Conservation (phyloP, 2,797 vertebrate species). For the Hippoglossus hippoglossus region DNA sequence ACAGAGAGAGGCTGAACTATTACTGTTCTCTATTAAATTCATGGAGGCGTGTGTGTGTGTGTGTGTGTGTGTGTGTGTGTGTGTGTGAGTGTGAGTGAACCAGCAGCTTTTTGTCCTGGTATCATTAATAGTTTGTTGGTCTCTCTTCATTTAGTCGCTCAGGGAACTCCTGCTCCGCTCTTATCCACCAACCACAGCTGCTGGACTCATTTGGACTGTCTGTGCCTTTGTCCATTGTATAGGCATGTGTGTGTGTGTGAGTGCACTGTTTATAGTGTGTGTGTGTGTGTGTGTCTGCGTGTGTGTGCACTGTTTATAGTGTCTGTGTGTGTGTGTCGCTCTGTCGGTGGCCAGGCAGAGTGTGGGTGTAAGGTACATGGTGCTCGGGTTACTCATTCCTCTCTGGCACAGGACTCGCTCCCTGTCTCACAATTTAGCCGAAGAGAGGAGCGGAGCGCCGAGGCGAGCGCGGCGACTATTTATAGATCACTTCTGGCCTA, state of each 20-base stretch:
- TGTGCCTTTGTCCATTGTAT: conserved; percentile 79
- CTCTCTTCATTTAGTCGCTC: conserved; percentile 65
- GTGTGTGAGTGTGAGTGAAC: conserved; percentile 2
- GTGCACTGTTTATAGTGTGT: conserved; percentile 47
- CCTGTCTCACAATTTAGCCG: conserved; percentile 81
- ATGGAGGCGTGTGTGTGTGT: not conserved
- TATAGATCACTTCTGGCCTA: conserved; percentile 87
- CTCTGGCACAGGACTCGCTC: conserved; percentile 77
- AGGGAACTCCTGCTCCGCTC: conserved; percentile 67
- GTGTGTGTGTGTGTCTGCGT: conserved; percentile 50
- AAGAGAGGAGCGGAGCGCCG: conserved; percentile 63
- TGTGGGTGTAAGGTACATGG: conserved; percentile 62
- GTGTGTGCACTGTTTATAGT: conserved; percentile 8
- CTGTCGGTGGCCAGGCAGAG: conserved; percentile 51
- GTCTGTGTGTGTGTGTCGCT: conserved; percentile 21
- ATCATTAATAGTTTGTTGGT: conserved; percentile 45
- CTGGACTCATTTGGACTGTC: conserved; percentile 71
- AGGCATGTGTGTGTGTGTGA: conserved; percentile 41
- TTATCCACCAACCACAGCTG: conserved; percentile 76
- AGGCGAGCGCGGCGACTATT: conserved; percentile 78
- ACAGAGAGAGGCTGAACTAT: not conserved
- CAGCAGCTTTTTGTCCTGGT: conserved; percentile 14
- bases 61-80: not conserved
- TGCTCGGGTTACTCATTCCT: conserved; percentile 84
- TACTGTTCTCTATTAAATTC: not conserved